Base-by-base conservation (phyloP, 2,113 vertebrate species). In the Campylorhamphus procurvoides region DNA sequence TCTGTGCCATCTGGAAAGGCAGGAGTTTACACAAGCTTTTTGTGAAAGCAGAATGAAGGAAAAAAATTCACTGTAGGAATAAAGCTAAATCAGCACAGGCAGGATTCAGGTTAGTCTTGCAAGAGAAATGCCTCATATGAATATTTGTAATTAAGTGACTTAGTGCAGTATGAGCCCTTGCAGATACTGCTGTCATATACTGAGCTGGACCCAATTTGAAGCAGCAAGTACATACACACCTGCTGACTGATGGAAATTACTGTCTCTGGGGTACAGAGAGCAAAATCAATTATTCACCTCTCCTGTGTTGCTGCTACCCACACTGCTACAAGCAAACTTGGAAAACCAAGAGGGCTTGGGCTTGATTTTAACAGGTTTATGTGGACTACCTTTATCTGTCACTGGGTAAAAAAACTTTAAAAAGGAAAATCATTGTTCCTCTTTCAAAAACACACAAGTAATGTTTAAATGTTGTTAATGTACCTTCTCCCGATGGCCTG, bases 281-380 rank as follows among this genome's bases (percentile, higher is more conserved):
- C 86, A 97, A 98, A 97, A 97, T 98, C 97, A 96, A 75, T 97
- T 98, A 96, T 96, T 97, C 95, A 80, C 84, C 95, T 97, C 78
- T 97, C 63, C 68, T 89, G 76, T 64, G 55, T 68, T 79, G 56
- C 75, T 95, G 62, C 84, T 96, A 75, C 91, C 93, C 93, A 87
- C 93, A 84, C 72, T 86, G 90, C 60, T 76, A 95, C 55, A 23
- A 27, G 68, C 82, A 95, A 84, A 90, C 40, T 3, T 87, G 50
- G 84, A 87, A 97, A 97, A 78, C 40, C 19, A 46, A 90, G 82
- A 96, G 69, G 46, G 67, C 79, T 91, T 77, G 64, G 63, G n/a
- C 42, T 95, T 95, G 77, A 76, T 97, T 96, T 97, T 97, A 97
- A 95, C 44, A 87, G 29, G 15, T 82, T 79, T 12, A 10, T 72